Percentiles rank a stretch among this genome's conserved stretches.
These are phyloP conservation scores for Temnothorax rugatulus DNA, from an alignment of 2,888 invertebrate genomes.

Conservation along the genomic window DNA sequence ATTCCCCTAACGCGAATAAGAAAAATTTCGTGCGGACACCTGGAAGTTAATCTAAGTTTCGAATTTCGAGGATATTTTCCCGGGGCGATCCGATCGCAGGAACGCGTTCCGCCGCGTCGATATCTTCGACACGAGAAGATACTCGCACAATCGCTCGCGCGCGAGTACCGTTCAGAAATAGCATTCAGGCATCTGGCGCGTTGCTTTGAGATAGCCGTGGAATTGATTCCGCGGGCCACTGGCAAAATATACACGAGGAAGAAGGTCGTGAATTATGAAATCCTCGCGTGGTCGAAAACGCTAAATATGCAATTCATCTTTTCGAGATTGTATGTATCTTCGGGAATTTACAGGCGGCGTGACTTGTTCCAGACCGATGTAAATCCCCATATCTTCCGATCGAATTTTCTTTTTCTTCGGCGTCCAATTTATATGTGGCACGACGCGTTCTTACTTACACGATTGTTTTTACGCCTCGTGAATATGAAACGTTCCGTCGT, in stretches of 20 bases:
- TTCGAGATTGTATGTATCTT: not conserved
- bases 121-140: not conserved
- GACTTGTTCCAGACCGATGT: conserved; percentile 30
- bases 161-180: conserved; percentile 63
- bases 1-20: conserved; percentile 62
- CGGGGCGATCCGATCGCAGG: conserved; percentile 16
- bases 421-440: conserved; percentile 66
- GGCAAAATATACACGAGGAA: conserved; percentile 30
- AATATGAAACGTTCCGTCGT: conserved; percentile 65
- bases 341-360: conserved; percentile 32
- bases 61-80: conserved; percentile 49
- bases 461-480: conserved; percentile 74
- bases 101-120: not conserved
- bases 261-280: conserved; percentile 19
- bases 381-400: conserved; percentile 13
- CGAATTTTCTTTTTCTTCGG: conserved; percentile 64
- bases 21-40: conserved; percentile 37
- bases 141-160: conserved; percentile 45
- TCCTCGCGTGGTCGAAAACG: not conserved
- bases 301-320: conserved; percentile 15
- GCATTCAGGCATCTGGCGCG: conserved; percentile 62
- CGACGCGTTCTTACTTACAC: conserved; percentile 60
- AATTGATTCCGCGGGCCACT: conserved; percentile 59
- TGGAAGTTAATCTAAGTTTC: conserved; percentile 51
- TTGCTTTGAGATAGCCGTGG: conserved; percentile 58